Evolutionary conservation across 2,113 vertebrate genomes (phyloP).

Genomic region (Alligator mississippiensis): DNA sequence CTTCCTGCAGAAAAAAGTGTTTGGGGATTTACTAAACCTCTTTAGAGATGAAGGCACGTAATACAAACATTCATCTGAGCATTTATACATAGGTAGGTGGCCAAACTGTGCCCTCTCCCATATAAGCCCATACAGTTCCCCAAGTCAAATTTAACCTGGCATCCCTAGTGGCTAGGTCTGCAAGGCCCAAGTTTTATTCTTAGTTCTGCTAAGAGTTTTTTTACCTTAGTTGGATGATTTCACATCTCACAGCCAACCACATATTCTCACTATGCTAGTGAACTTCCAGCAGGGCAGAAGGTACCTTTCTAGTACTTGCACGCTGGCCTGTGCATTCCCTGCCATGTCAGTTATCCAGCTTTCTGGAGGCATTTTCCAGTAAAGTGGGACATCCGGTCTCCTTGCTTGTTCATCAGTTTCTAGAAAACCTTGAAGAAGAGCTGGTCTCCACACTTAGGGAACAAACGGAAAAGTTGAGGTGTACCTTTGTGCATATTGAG

Average conservation of each 20-base stretch:
- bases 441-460: neutral
- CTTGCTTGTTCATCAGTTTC: neutral
- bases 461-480: rapidly evolving
- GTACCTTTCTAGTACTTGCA: neutral
- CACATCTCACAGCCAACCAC: neutral
- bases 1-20: neutral
- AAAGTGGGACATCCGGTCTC: neutral
- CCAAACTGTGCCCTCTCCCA: neutral
- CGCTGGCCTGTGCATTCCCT: neutral
- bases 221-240: neutral
- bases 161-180: neutral
- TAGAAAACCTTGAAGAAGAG: neutral
- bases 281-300: neutral
- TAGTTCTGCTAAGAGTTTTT: neutral
- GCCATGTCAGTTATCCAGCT: rapidly evolving
- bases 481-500: neutral
- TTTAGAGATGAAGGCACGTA: neutral
- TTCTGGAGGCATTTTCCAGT: neutral
- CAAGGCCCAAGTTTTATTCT: neutral
- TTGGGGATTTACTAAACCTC: neutral
- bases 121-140: neutral
- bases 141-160: neutral
- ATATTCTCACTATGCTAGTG: neutral
- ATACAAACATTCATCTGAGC: neutral
- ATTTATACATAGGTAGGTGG: neutral